Percentiles rank a stretch among this genome's conserved stretches.
phyloP scores from a whole-genome alignment of 2,797 vertebrate species.

The Helicolenus hilgendorfi region DNA sequence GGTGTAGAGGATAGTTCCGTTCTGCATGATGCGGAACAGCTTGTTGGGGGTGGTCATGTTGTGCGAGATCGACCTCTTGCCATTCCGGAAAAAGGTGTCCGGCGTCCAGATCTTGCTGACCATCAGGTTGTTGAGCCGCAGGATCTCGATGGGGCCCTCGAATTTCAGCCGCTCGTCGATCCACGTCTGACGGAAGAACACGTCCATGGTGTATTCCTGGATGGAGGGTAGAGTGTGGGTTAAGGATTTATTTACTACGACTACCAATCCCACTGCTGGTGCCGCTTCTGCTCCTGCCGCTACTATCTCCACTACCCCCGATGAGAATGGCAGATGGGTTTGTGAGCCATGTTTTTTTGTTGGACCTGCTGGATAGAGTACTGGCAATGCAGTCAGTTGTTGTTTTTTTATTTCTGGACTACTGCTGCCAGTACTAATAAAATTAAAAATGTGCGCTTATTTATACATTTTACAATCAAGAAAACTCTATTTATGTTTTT shows the following conservation, averaged over 20 bases:
- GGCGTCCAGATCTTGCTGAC: slow-evolving; percentile 94
- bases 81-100: slow-evolving; percentile 93
- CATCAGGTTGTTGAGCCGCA: slow-evolving; percentile 93
- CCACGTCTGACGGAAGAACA: slow-evolving; percentile 93
- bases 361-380: slow-evolving; percentile 68
- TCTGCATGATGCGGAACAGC: slow-evolving; percentile 94
- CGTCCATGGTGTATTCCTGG: slow-evolving; percentile 93
- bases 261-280: slow-evolving; percentile 41
- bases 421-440: background rate
- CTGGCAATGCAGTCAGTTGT: slow-evolving; percentile 49
- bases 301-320: slow-evolving; percentile 82
- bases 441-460: background rate
- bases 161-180: slow-evolving; percentile 91
- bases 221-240: slow-evolving; percentile 21
- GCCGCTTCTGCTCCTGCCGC: slow-evolving; percentile 43
- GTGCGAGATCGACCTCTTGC: slow-evolving; percentile 93
- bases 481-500: background rate
- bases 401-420: slow-evolving; percentile 24
- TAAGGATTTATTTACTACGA: slow-evolving; percentile 52
- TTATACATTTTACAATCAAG: background rate
- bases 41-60: slow-evolving; percentile 95
- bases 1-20: slow-evolving; percentile 94
- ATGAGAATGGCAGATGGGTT: slow-evolving; percentile 79
- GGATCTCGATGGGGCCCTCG: slow-evolving; percentile 92
- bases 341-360: slow-evolving; percentile 66